Evolutionary conservation across 2,888 invertebrate species (phyloP), one percentile per base, ranked within the genome.

Genomic region (Neocrepidodera transversa): DNA sequence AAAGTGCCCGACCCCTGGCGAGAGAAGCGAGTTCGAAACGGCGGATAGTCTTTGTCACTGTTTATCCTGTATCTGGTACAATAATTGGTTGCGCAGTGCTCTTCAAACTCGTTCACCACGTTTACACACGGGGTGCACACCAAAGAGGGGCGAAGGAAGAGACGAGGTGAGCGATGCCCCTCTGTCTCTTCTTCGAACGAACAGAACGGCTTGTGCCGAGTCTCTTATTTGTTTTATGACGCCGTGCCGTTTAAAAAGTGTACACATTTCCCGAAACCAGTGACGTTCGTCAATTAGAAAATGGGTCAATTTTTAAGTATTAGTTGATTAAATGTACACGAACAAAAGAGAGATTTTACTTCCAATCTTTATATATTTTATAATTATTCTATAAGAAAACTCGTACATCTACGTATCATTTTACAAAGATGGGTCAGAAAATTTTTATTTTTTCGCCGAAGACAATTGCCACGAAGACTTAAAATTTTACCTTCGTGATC

Each of bases 61-160:
- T 75, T 76, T 76, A 74, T 75, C 75, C 74, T 72, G 70, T 74
- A 74, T 74, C 73, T 74, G 73, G 72, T 74, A 74, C 73, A 74
- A 74, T 76, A 74, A 75, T 75, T 75, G 75, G 74, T 75, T 74
- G 74, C 75, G 75, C 74, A 71, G 71, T 70, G 72, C 74, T 71
- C 73, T 74, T 72, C 72, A 71, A 68, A 71, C 72, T 71, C 71
- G 70, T 72, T 71, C 72, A 68, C 69, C 68, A 68, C 69, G 70
- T 73, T 73, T 73, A 69, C 67, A 66, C 67, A 62, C 55, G 49
- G 62, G 60, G 53, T 56, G 47, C 40, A 26, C 26, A 18, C 38
- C 38, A 38, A 38, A 38, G 2, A 17, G 38, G 14, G 38, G 17
- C 17, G 16, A 17, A 17, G 17, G 14, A 17, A 17, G 17, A 17